Evolutionary conservation across 2,797 vertebrate species (phyloP), one percentile per base, ranked within the genome.

Genomic region (Scolopax rusticola): DNA sequence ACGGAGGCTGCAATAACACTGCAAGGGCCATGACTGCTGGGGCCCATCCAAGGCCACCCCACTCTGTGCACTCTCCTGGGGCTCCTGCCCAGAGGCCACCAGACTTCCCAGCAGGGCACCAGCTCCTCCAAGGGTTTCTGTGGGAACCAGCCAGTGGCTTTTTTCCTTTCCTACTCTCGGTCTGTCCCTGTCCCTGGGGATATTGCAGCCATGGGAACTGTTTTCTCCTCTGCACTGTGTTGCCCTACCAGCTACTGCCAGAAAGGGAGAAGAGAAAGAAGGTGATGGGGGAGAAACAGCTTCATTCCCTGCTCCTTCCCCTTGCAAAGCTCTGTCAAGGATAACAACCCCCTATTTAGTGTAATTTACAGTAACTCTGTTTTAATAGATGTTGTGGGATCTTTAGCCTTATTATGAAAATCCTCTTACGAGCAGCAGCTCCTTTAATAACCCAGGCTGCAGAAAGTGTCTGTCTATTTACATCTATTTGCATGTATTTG

Each of bases 401-500:
- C 93, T 92, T 92, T 47, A 70, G 76, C 57, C 83, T 93, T 87
- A 93, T 95, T 86, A 96, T 78, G 84, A 83, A 96, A 97, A 97
- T 95, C 95, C 92, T 95, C 95, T 96, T 86, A 94, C 24, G 59
- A 96, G 86, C 73, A 86, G 90, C 92, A 87, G 86, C 85, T 95
- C 92, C 95, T 96, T 95, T 70, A 86, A 77, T 91, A 95, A 77
- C 93, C 83, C 47, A 43, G n/a, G 92, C 79, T 67, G 87, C 88
- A 87, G 67, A 41, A 90, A 88, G 79, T 32, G 70, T 17, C 84
- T 92, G 70, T 9, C 87, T 90, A 80, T 96, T 95, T 91, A 77
- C 95, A 96, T 81, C 13, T 19, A 77, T 96, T 95, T 97, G 89
- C 93, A 95, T 96, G 88, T 17, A 96, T 96, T 97, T 97, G 90